Evolutionary conservation across 2,888 invertebrate species (phyloP), one percentile per base, ranked within the genome.

Genomic region (Vanessa cardui): DNA sequence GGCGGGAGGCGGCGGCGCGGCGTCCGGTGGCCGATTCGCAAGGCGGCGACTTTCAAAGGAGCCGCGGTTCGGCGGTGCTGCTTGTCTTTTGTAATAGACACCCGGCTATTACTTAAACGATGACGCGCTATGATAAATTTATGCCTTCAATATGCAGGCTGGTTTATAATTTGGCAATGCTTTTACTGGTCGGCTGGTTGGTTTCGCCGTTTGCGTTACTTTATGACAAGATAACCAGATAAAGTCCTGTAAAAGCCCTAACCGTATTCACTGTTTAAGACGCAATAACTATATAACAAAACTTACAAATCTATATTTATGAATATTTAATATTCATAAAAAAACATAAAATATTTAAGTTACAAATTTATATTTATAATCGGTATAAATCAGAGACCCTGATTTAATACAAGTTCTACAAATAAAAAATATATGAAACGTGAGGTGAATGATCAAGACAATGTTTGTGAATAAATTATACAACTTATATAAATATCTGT

Each of bases 21-120:
- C 76, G 76, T 77, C 76, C 78, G 78, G 77, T 70, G 72, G 73
- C 72, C 61, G 71, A 45, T 47, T 61, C 45, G 45, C 46, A 56
- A 64, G 67, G 58, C 50, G 58, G 62, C 54, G 31, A 68, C 70
- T 72, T 80, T 83, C 86, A 89, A 90, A 90, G 86, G 83, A 68
- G 70, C 74, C 73, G 72, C 73, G 64, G 47, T 62, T 59, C 62
- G 64, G 69, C 31, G 26, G 60, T 52, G 46, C 61, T 62, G 52
- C 56, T 59, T 59, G 70, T 64, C 64, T 70, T 65, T 72, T 72
- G 70, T 69, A 65, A 73, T 66, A 66, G 64, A 66, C 72, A 67
- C 68, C 54, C 62, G 68, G 47, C 62, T 63, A 66, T 70, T 63
- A 69, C 68, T 70, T 58, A 58, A 65, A 63, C 67, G 70, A 68